Evolutionary conservation across 1,140 invertebrate genomes (phyloP), one percentile per base, ranked within the genome.

Genomic region (Zaprionus nigranus): DNA sequence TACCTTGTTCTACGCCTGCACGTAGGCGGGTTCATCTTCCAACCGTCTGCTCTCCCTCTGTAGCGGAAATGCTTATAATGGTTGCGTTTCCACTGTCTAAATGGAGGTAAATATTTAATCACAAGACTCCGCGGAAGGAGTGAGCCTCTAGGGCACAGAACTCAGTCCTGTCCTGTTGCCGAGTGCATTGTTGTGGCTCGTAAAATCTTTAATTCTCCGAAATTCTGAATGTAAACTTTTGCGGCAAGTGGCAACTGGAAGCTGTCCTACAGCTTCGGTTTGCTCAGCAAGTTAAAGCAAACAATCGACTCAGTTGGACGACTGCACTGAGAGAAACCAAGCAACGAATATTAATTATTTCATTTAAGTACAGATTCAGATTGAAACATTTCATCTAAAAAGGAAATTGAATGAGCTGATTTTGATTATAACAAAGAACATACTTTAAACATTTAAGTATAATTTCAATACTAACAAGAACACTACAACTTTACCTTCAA

Each of bases 101-200:
- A 75, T 67, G 58, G 62, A 56, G 63, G 40, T 68, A 57, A 81
- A 81, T 76, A 66, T 76, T 76, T 76, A 65, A 76, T 67, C 40
- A 63, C 38, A 17, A 49, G 28, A 28, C 40, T 13, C 54, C 2
- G 46, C 5, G 12, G 70, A 28, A 43, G 40, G 40, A n/a, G 15
- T 43, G 15, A 54, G 15, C 9, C 53, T 11, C 53, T 15, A 1
- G 59, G 20, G 22, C 12, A 49, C 22, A 51, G 24, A 17, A 34
- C 38, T 30, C 20, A 12, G 34, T 26, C 38, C 12, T 53, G 57
- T 60, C 36, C 46, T 66, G 57, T 40, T 11, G 58, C 40, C 58
- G 62, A 64, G 38, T 58, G 60, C 60, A 65, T 65, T 64, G 57
- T 63, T 49, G 40, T 57, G 7, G 36, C 60, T 65, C 68, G 73